Evolutionary conservation across 2,888 invertebrate species (phyloP).

Genomic region (Harpalus rubripes): DNA sequence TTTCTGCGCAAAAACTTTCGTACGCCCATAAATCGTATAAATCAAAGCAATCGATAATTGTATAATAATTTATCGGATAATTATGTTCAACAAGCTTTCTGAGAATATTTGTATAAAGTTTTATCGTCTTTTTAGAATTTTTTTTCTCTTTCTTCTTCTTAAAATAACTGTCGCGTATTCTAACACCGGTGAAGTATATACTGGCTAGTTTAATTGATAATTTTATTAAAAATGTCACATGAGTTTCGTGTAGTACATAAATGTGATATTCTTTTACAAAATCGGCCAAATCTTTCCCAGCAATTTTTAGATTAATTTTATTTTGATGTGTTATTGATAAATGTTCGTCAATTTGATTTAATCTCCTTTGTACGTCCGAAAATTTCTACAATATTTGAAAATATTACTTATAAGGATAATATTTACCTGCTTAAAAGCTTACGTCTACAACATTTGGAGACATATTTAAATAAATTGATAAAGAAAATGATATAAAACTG

Average conservation of each 20-base stretch:
- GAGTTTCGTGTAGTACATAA: background rate
- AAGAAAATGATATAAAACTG: too few relatives aligned
- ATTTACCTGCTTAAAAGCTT: background rate
- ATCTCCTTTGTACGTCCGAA: background rate
- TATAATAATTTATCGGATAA: background rate
- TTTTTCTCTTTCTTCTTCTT: background rate
- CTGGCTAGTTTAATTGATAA: background rate
- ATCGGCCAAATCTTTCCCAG: background rate
- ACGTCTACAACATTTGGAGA: background rate
- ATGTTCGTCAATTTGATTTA: conserved; percentile 28
- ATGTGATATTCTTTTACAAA: background rate
- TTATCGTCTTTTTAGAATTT: background rate
- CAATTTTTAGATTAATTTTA: background rate
- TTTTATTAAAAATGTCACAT: background rate
- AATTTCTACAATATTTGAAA: conserved; percentile 15
- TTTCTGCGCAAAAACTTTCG: conserved; percentile 6
- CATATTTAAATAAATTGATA: conserved; percentile 8
- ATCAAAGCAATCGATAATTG: background rate
- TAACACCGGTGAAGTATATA: background rate
- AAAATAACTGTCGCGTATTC: background rate
- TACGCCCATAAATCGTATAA: background rate
- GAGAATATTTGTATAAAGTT: background rate
- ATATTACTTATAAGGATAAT: background rate
- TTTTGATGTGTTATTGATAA: background rate
- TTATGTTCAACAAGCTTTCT: background rate